Conservation (phyloP, 2,797 vertebrate genomes). For the Enteromius fasciolatus region DNA sequence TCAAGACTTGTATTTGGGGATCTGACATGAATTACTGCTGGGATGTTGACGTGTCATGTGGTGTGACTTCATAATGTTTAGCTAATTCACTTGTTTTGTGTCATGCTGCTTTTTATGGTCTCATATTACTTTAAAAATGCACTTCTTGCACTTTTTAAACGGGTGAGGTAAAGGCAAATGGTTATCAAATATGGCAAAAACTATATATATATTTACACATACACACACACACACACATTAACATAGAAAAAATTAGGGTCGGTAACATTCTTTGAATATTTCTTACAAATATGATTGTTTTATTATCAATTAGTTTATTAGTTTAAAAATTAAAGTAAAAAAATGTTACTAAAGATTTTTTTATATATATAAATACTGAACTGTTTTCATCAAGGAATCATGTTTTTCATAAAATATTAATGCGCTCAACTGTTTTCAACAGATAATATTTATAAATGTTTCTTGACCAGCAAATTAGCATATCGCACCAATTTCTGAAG, state of each 20-base stretch:
- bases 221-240: no score
- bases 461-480: not conserved
- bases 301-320: no score
- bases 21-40: not conserved
- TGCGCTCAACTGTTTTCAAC: not conserved
- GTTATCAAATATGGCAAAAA: not conserved
- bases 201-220: no score
- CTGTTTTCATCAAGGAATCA: not conserved
- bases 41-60: not conserved
- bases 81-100: not conserved
- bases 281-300: no score
- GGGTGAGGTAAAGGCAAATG: not conserved
- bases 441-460: not conserved
- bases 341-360: no score
- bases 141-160: not conserved
- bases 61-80: not conserved
- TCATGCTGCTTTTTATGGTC: not conserved
- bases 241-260: not conserved
- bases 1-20: not conserved
- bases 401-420: not conserved
- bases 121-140: not conserved
- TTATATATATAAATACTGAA: not conserved
- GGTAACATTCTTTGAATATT: not conserved
- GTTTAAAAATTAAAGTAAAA: no score
- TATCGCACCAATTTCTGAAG: not conserved